A percentile compares a stretch with the other conserved stretches of the same genome.
These are phyloP conservation scores for Muschampia staudingeri DNA, from an alignment of 2,888 invertebrate genomes.

Conservation along the genomic window DNA sequence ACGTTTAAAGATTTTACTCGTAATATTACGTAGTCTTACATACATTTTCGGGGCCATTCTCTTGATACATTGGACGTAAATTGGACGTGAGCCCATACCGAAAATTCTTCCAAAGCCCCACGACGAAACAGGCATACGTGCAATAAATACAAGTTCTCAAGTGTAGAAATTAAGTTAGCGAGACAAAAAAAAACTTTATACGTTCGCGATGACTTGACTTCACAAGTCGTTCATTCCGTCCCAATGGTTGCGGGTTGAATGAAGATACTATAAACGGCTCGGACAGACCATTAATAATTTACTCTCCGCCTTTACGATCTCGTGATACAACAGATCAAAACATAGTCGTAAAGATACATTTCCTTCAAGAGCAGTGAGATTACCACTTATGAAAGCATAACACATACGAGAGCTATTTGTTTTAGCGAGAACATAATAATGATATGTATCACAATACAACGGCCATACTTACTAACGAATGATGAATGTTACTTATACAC, in stretches of 20 bases:
- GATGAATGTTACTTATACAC: too few species aligned
- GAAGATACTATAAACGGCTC: constrained; percentile 64
- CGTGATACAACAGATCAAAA: constrained; percentile 35
- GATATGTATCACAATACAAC: too few species aligned
- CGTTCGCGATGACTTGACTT: neutral
- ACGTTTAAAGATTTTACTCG: constrained; percentile 73
- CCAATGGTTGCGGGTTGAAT: constrained; percentile 50
- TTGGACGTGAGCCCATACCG: constrained; percentile 68
- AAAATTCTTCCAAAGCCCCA: constrained; percentile 33
- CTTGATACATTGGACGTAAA: constrained; percentile 83
- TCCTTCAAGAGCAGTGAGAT: neutral
- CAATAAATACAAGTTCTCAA: constrained; percentile 36
- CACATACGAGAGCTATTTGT: too few species aligned
- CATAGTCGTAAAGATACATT: neutral
- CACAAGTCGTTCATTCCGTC: constrained; percentile 8
- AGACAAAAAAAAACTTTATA: neutral
- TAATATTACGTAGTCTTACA: constrained; percentile 73
- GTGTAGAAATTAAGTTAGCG: neutral
- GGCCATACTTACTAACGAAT: too few species aligned
- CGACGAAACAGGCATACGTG: constrained; percentile 51
- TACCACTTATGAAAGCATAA: neutral
- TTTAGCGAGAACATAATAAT: too few species aligned
- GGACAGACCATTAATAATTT: constrained; percentile 65
- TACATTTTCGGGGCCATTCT: constrained; percentile 76
- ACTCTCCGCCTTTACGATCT: constrained; percentile 62